These are phyloP conservation scores for Oreochromis aureus DNA, from an alignment of 2,113 vertebrate genomes.

Conservation along the genomic window DNA sequence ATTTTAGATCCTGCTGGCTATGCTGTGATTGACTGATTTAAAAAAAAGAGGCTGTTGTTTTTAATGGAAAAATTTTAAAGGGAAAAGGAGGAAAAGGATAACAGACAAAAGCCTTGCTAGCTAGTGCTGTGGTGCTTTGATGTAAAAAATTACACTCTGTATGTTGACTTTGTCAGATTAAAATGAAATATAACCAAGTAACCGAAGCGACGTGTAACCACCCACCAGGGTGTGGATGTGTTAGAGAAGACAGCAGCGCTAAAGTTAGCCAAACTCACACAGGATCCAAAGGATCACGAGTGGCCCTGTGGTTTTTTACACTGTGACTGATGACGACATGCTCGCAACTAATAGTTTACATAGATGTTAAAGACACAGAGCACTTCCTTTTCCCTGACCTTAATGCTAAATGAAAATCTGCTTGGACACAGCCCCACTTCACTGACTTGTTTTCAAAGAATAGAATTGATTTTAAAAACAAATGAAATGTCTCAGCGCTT, in stretches of 20 bases:
- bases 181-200: neutral
- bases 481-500: neutral
- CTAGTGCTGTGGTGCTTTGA: neutral
- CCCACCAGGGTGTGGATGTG: neutral
- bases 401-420: neutral
- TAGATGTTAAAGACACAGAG: neutral
- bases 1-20: neutral
- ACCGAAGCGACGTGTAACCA: fast-evolving
- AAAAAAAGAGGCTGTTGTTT: neutral
- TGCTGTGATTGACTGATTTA: neutral
- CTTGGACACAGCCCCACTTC: neutral
- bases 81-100: neutral
- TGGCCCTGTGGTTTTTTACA: neutral
- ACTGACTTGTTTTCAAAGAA: neutral
- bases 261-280: neutral
- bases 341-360: neutral
- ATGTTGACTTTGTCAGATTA: fast-evolving
- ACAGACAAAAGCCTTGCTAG: neutral
- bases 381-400: neutral
- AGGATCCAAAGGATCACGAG: neutral
- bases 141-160: neutral
- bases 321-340: neutral
- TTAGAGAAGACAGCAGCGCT: neutral
- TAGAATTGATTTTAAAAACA: neutral
- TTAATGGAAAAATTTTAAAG: fast-evolving